Conservation (phyloP, 2,113 vertebrate species). For the Mus spicilegus region DNA sequence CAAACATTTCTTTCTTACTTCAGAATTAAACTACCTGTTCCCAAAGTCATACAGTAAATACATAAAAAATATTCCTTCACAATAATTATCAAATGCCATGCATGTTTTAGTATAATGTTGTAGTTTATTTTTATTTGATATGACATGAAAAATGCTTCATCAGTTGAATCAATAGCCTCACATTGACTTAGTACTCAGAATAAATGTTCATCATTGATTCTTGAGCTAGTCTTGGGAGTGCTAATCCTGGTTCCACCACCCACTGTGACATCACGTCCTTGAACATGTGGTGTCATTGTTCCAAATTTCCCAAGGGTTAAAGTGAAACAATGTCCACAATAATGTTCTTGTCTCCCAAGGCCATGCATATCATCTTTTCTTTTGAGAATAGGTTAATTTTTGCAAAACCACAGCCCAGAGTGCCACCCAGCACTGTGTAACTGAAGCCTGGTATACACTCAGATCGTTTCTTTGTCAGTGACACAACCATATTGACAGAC, state of each 20-base stretch:
- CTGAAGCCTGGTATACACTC: neutral
- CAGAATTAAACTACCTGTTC: too few species aligned
- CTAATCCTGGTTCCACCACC: neutral
- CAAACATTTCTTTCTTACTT: neutral
- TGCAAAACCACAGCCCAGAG: neutral
- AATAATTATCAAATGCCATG: neutral
- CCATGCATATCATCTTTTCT: neutral
- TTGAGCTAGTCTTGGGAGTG: neutral
- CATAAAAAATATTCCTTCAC: neutral
- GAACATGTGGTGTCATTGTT: neutral
- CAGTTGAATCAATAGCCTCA: neutral
- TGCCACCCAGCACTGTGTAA: neutral
- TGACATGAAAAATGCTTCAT: neutral
- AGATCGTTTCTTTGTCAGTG: neutral
- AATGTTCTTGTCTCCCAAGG: neutral
- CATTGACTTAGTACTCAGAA: neutral
- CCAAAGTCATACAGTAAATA: too few species aligned
- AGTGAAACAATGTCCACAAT: neutral
- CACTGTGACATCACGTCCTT: neutral
- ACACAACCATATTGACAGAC: neutral
- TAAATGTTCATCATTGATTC: neutral
- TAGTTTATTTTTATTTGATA: neutral
- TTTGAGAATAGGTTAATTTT: neutral
- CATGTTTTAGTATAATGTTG: neutral
- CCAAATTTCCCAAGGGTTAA: neutral